Percentiles rank a stretch among this genome's conserved stretches.
phyloP scores from a whole-genome alignment of 2,113 vertebrate species.

The Xyliphius kryptos region DNA sequence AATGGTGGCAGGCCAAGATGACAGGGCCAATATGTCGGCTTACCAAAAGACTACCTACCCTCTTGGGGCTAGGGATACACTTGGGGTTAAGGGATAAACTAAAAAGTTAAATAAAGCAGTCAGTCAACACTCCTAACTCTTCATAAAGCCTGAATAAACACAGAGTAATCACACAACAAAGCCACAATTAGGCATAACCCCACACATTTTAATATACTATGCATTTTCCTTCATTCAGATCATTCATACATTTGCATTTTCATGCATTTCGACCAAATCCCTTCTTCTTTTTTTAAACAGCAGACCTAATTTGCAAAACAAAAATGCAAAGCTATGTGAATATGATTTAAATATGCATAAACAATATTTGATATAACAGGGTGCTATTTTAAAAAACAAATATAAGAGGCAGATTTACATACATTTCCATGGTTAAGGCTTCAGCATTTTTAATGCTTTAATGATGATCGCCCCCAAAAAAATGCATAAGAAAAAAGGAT shows the following conservation, averaged over 20 bases:
- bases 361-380: no score
- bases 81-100: slow-evolving; percentile 43
- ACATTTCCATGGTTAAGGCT: no score
- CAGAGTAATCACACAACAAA: slow-evolving; percentile 68
- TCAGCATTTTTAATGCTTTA: no score
- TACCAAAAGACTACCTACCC: slow-evolving; percentile 56
- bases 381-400: no score
- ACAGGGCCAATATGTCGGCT: slow-evolving; percentile 57
- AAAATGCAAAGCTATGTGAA: no score
- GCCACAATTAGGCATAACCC: slow-evolving; percentile 65
- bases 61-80: slow-evolving; percentile 52
- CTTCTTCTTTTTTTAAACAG: slow-evolving; percentile 45
- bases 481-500: no score
- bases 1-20: slow-evolving; percentile 43
- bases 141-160: slow-evolving; percentile 63
- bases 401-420: no score
- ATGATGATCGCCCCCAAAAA: no score
- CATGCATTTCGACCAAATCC: slow-evolving; percentile 56
- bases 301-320: slow-evolving; percentile 59
- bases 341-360: no score
- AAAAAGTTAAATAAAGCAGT: slow-evolving; percentile 62
- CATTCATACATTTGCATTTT: slow-evolving; percentile 61
- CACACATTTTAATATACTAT: slow-evolving; percentile 58
- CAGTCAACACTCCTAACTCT: slow-evolving; percentile 39
- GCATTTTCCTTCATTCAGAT: slow-evolving; percentile 41